These are phyloP conservation scores for Adelognathus sp. DNA, from an alignment of 2,888 invertebrate species.

Conservation along the genomic window DNA sequence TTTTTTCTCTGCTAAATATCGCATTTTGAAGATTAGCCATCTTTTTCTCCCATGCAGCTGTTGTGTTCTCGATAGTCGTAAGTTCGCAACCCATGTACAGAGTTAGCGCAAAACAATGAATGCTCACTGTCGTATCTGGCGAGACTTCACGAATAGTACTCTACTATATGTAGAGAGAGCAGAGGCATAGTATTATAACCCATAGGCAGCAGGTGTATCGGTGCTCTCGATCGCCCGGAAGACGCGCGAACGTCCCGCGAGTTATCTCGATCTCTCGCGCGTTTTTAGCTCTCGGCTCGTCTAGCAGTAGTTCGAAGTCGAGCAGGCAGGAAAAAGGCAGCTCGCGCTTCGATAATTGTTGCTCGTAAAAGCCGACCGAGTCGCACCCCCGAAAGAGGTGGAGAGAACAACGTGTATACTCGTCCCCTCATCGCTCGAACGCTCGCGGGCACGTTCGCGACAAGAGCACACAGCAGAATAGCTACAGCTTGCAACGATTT, in stretches of 20 bases:
- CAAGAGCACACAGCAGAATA: constrained; percentile 7
- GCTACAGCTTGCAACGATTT: constrained; percentile 4
- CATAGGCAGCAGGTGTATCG: constrained; percentile 68
- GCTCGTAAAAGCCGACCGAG: constrained; percentile 76
- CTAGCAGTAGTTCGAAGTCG: neutral
- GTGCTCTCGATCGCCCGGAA: constrained; percentile 75
- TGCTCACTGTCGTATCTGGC: neutral
- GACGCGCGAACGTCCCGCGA: constrained; percentile 61
- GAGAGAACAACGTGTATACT: constrained; percentile 8
- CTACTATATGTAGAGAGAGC: neutral
- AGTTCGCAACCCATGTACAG: neutral
- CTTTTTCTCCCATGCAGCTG: no score
- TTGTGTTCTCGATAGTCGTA: neutral
- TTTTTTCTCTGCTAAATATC: no score
- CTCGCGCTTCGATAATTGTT: constrained; percentile 78
- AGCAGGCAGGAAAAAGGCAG: constrained; percentile 44
- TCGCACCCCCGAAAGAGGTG: constrained; percentile 68
- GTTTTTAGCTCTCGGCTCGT: constrained; percentile 37
- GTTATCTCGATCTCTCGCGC: constrained; percentile 75
- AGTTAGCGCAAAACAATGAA: neutral
- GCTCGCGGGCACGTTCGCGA: constrained; percentile 11
- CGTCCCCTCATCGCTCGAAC: constrained; percentile 26
- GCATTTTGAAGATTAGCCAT: no score
- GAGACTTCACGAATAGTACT: neutral
- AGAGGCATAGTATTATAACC: neutral